phyloP scores from a whole-genome alignment of 2,888 invertebrate species.

The Sesia apiformis region DNA sequence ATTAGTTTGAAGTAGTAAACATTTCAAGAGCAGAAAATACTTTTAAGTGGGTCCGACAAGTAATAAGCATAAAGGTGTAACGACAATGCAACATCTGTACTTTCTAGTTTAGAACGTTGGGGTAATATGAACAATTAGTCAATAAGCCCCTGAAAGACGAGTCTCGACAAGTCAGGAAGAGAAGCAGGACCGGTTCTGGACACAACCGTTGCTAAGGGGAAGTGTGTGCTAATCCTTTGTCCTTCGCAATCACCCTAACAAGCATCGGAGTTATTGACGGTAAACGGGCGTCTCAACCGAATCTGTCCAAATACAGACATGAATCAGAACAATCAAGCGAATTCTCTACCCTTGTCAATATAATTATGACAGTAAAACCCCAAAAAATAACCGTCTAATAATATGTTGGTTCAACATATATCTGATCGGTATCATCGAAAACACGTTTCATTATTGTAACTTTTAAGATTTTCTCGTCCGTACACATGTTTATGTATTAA shows the following conservation, averaged over 20 bases:
- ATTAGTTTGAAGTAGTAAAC: too few relatives aligned
- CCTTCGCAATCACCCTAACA: conserved; percentile 38
- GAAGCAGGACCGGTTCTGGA: conserved; percentile 37
- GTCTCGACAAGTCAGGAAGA: conserved; percentile 35
- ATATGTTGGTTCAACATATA: neutral
- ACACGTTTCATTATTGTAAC: neutral
- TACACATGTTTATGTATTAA: too few relatives aligned
- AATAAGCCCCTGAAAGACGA: conserved; percentile 24
- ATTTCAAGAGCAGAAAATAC: too few relatives aligned
- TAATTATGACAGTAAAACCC: conserved; percentile 28
- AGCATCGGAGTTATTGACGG: conserved; percentile 29
- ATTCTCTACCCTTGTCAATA: conserved; percentile 38
- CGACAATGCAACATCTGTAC: neutral
- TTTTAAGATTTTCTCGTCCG: too few relatives aligned
- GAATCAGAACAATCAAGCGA: conserved; percentile 38
- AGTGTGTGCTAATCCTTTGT: conserved; percentile 22
- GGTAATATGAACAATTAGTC: conserved; percentile 28
- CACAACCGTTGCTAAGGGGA: conserved; percentile 50
- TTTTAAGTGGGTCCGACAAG: too few relatives aligned
- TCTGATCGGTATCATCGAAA: neutral
- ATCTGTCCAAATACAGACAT: conserved; percentile 35
- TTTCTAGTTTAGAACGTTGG: neutral
- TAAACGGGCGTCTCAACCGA: conserved; percentile 38
- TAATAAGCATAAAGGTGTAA: too few relatives aligned
- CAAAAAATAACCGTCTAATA: neutral